Evolutionary conservation across 2,113 vertebrate species (phyloP), one percentile per base, ranked within the genome.

Genomic region (Grammatotria lemairii): DNA sequence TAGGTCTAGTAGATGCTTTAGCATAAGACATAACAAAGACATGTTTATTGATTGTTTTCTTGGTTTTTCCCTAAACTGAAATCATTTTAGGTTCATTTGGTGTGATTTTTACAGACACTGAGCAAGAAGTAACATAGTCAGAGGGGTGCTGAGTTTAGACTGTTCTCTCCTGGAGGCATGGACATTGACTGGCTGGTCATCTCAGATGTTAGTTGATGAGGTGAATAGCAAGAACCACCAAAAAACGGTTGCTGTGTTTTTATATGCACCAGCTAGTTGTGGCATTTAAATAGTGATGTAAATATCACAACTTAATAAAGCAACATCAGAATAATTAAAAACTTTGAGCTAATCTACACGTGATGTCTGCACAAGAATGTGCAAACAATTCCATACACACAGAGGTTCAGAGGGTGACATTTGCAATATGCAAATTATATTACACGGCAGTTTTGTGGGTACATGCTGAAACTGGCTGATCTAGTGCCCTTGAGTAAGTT

Each of bases 401-500:
- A 33, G 51, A 38, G 40, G 11, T 31, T 91, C 2, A 54, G 51
- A 31, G 40, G 21, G 17, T 91, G 81, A 89, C 81, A 93, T 86
- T 89, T 90, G 17, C 81, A 60, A 12, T 35, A 63, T 85, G 83
- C 81, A 80, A 47, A 87, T 89, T 49, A 81, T 28, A 58, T 80
- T 82, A 81, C 33, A 28, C 12, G 9, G 2, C 31, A 49, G 45
- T 70, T 81, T 33, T 73, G 33, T 84, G 84, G 45, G 23, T 42
- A 19, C 55, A 65, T 65, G 26, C 49, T 23, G 53, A 38, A 78
- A 80, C 42, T 63, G 60, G 83, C 84, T 58, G 83, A 82, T 81
- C 57, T 55, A 82, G 63, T 83, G 89, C 81, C 90, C 90, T 92
- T 91, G 86, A 87, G 83, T 55, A 58, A 92, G 89, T 87, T 90